A percentile compares a stretch with the other conserved stretches of the same genome.
phyloP scores from a whole-genome alignment of 2,888 invertebrate genomes.

The Sesamia inferens region DNA sequence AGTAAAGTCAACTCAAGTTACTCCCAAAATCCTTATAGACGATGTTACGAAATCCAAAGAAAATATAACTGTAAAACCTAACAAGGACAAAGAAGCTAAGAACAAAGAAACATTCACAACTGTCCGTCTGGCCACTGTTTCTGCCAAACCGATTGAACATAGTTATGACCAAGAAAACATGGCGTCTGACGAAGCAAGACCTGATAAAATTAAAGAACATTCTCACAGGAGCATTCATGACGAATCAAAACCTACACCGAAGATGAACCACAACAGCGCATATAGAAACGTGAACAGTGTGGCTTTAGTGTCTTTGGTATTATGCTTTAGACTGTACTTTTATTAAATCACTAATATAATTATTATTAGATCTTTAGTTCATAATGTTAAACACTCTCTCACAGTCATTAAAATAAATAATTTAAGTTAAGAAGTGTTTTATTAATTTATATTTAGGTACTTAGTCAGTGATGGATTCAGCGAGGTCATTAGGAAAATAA shows the following conservation, averaged over 20 bases:
- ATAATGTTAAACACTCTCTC: slow-evolving; percentile 76
- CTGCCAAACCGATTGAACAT: slow-evolving; percentile 80
- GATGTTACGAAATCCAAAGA: slow-evolving; percentile 27
- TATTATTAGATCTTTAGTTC: slow-evolving; percentile 63
- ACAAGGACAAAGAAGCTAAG: slow-evolving; percentile 58
- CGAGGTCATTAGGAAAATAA: not conserved
- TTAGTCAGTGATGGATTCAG: no score
- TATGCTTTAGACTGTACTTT: slow-evolving; percentile 72
- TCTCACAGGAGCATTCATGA: slow-evolving; percentile 79
- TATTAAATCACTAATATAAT: slow-evolving; percentile 64
- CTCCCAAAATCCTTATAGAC: slow-evolving; percentile 5
- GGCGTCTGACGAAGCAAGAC: slow-evolving; percentile 85
- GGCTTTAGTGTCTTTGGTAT: slow-evolving; percentile 64
- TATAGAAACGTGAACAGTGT: slow-evolving; percentile 66
- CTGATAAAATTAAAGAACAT: slow-evolving; percentile 77
- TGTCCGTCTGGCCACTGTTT: slow-evolving; percentile 82
- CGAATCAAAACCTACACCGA: slow-evolving; percentile 56
- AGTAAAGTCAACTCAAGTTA: slow-evolving; percentile 18
- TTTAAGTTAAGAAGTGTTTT: slow-evolving; percentile 66
- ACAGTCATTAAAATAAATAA: slow-evolving; percentile 87
- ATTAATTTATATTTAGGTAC: no score
- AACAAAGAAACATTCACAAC: slow-evolving; percentile 75
- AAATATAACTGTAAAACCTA: slow-evolving; percentile 41
- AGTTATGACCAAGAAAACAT: slow-evolving; percentile 79
- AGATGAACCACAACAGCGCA: slow-evolving; percentile 65